Conservation (phyloP, 2,888 invertebrate species). For the Epirrhoe alternata region DNA sequence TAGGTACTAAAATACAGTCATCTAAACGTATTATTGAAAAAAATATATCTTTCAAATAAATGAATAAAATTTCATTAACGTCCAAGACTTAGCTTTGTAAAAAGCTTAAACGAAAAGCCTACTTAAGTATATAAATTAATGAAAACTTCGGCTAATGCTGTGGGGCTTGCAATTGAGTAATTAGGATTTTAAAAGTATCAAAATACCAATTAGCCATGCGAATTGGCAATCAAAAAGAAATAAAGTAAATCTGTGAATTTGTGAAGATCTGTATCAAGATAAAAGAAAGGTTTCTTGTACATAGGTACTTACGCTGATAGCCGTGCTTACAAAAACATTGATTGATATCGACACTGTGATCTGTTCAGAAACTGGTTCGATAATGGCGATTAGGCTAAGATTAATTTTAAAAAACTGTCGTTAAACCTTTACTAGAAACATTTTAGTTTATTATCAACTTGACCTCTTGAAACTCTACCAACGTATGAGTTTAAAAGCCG, state of each 20-base stretch:
- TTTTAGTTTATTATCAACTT: neutral
- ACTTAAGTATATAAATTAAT: slow-evolving; percentile 26
- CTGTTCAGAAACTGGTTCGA: neutral
- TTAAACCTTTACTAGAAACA: neutral
- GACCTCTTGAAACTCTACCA: neutral
- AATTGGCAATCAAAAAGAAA: neutral
- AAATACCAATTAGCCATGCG: neutral
- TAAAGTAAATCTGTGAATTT: slow-evolving; percentile 1
- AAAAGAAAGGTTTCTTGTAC: neutral
- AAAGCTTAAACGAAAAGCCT: slow-evolving; percentile 16
- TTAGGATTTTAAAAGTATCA: neutral
- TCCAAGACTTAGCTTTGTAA: slow-evolving; percentile 10
- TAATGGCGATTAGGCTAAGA: neutral
- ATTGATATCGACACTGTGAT: neutral
- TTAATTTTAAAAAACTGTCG: neutral
- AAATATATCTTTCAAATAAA: too few species aligned
- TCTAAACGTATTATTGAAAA: too few species aligned
- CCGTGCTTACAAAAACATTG: neutral
- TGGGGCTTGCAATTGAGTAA: neutral
- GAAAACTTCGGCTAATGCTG: slow-evolving; percentile 3
- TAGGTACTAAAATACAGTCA: too few species aligned
- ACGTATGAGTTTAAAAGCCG: neutral
- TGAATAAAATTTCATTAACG: too few species aligned
- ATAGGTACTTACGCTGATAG: too few species aligned
- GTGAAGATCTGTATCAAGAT: neutral